These are phyloP conservation scores for Ernsta delagoae DNA, from an alignment of 2,888 invertebrate species.

Conservation along the genomic window DNA sequence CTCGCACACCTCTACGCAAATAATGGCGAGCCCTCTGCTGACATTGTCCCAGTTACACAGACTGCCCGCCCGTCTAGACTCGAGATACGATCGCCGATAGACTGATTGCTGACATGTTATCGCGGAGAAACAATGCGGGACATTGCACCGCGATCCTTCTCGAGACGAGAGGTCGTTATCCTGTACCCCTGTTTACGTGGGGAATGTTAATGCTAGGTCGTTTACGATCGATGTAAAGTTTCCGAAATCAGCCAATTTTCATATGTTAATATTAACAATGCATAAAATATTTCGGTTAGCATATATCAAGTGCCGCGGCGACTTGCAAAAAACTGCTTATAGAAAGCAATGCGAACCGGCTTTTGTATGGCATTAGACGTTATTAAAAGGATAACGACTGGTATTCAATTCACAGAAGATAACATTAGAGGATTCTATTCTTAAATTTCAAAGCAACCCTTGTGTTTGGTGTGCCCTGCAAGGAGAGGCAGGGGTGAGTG, in stretches of 20 bases:
- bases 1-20: slow-evolving; percentile 79
- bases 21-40: slow-evolving; percentile 80
- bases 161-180: slow-evolving; percentile 42
- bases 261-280: slow-evolving; percentile 14
- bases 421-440: slow-evolving; percentile 57
- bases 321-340: slow-evolving; percentile 3
- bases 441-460: slow-evolving; percentile 74
- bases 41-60: slow-evolving; percentile 74
- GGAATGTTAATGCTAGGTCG: slow-evolving; percentile 16
- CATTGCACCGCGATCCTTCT: slow-evolving; percentile 18
- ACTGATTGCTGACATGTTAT: slow-evolving; percentile 59
- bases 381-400: slow-evolving; percentile 39
- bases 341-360: not conserved
- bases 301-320: slow-evolving; percentile 9
- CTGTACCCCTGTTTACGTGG: slow-evolving; percentile 28
- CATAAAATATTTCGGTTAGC: slow-evolving; percentile 14
- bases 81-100: slow-evolving; percentile 69
- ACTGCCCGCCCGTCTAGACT: slow-evolving; percentile 72
- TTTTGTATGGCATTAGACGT: slow-evolving; percentile 18
- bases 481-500: slow-evolving; percentile 74
- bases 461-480: slow-evolving; percentile 63
- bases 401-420: slow-evolving; percentile 39
- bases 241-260: slow-evolving; percentile 19
- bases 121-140: not conserved
- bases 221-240: not conserved